These are phyloP conservation scores for Babyrousa celebensis DNA, from an alignment of 2,797 vertebrate species.

Conservation along the genomic window DNA sequence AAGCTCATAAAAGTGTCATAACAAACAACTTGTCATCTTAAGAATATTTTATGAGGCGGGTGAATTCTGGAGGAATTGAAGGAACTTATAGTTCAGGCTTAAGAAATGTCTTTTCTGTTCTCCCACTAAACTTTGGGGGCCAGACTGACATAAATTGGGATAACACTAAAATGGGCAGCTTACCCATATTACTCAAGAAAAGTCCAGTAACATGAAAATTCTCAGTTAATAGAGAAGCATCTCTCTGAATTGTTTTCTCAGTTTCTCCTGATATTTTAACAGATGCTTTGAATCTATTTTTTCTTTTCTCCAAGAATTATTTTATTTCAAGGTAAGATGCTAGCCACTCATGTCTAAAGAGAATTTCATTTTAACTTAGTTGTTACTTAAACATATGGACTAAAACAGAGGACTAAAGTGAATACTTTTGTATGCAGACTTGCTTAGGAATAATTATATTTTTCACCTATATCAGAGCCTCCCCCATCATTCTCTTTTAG, in stretches of 20 bases:
- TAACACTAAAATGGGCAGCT: neutral
- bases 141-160: neutral
- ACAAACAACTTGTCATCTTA: slow-evolving; percentile 60
- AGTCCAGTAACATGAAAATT: neutral
- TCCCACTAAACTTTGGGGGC: neutral
- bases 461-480: neutral
- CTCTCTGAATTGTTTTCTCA: neutral
- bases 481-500: neutral
- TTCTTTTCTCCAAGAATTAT: neutral
- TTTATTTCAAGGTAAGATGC: neutral
- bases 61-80: slow-evolving; percentile 56
- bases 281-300: neutral
- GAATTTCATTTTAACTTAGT: slow-evolving; percentile 36
- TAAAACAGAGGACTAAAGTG: neutral
- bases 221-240: neutral
- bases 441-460: neutral
- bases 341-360: slow-evolving; percentile 2
- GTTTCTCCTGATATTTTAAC: slow-evolving; percentile 38
- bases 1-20: slow-evolving; percentile 68
- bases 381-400: neutral
- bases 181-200: neutral
- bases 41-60: slow-evolving; percentile 54
- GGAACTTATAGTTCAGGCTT: neutral
- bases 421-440: neutral
- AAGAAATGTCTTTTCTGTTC: slow-evolving; percentile 58